Evolutionary conservation across 2,797 vertebrate genomes (phyloP), one percentile per base, ranked within the genome.

Genomic region (Enteromius fasciolatus): DNA sequence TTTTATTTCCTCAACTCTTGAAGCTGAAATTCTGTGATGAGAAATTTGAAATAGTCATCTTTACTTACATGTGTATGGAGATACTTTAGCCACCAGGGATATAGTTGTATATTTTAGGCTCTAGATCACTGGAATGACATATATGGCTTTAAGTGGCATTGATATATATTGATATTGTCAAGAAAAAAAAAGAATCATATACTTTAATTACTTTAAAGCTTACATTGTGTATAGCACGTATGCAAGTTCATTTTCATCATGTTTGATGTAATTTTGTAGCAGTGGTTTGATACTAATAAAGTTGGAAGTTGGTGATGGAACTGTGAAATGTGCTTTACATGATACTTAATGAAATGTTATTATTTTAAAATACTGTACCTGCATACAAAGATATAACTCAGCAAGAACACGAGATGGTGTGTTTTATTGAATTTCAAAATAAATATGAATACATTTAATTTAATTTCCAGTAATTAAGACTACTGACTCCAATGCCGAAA

Each of bases 281-380:
- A 93, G 94, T 94, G 94, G 93, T 95, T 95, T 95, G 94, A 94
- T 94, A 94, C 93, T 94, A 94, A 95, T 94, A 95, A 95, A 95
- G 75, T 78, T 94, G 93, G 93, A 91, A 93, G 91, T 93, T 91
- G 91, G 93, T 93, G 93, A 94, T 92, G 92, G 92, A 92, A 90
- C 84, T 89, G 87, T 90, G 87, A 83, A 86, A 87, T 85, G 83
- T 86, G 85, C 69, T 90, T 90, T 93, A 86, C 90, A 85, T 69
- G 88, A 84, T 91, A 78, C 85, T 90, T 87, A 39, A 81, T 68
- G 57, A 41, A 70, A 28, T 83, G 33, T 79, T 74, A 28, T 79
- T 78, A 44, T 77, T 67, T 68, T 68, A 50, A 36, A 78, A 78
- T 33, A 36, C 46, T 78, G 50, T 48, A 80, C 25, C 54, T 76